Evolutionary conservation across 2,888 invertebrate genomes (phyloP), one percentile per base, ranked within the genome.

Genomic region (Apoderus coryli): DNA sequence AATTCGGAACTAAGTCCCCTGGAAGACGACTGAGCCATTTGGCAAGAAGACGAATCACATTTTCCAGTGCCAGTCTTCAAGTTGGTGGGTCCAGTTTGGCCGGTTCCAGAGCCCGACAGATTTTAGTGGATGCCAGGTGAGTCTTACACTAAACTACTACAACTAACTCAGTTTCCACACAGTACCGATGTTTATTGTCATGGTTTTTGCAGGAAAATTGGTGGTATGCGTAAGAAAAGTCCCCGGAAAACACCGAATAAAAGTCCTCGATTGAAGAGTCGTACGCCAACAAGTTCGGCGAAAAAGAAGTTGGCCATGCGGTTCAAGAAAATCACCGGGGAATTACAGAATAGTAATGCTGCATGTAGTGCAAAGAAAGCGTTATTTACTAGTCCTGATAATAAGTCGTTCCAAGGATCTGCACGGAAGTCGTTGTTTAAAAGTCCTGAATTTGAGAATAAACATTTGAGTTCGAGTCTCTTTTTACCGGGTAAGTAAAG

Each of bases 21-120:
- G 81, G 81, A 0, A 69, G 77, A 35, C 64, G 82, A 4, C 55
- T 84, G 10, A 82, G 78, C 34, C 81, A 84, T 49, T 59, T 84
- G 45, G 81, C 82, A 2, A 69, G 73, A 32, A 63, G 84, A 4
- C 63, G 80, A 29, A 75, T 76, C 43, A 72, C 77, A 2, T 84
- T 84, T 54, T 79, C 78, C 32, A 79, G 74, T 25, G 76, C 76
- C 0, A 70, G 67, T 52, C 51, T 74, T 35, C 66, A 69, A 44
- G 50, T 54, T 10, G 54, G 54, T 2, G 47, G 62, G 23, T 64
- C 64, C 2, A 59, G 61, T 2, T 42, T 45, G 23, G 44, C 47
- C 11, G 50, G 50, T 14, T 45, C 60, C 0, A 54, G 63, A 12
- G 57, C 58, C 2, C 52, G 69, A 31, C 70, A 70, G 48, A 66